A percentile compares a stretch with the other conserved stretches of the same genome.
These are phyloP conservation scores for Gymnodraco acuticeps DNA, from an alignment of 2,797 vertebrate genomes.

Conservation along the genomic window DNA sequence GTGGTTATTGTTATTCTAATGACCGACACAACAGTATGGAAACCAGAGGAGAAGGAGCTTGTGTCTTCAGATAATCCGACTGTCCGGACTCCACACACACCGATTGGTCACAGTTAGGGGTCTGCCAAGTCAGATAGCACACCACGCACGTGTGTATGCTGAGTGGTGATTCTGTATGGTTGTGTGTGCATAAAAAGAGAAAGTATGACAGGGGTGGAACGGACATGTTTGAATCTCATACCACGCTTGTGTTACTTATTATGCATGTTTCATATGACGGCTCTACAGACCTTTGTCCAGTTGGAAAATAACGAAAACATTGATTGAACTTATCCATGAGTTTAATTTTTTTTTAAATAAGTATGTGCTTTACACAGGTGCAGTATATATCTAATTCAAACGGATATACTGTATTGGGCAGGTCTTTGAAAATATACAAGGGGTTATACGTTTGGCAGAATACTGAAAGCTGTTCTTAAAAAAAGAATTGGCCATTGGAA, in stretches of 20 bases:
- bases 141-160: slow-evolving; percentile 38
- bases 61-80: slow-evolving; percentile 84
- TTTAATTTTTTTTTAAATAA: not conserved
- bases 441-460: too few relatives aligned
- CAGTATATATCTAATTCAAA: not conserved
- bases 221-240: slow-evolving; percentile 1
- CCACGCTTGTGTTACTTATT: not conserved
- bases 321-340: not conserved
- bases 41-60: slow-evolving; percentile 66
- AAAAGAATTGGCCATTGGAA: too few relatives aligned
- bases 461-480: too few relatives aligned
- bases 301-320: not conserved
- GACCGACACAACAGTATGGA: slow-evolving; percentile 85
- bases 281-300: not conserved
- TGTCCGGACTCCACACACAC: slow-evolving; percentile 71
- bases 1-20: slow-evolving; percentile 88
- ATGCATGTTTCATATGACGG: not conserved
- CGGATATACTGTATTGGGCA: not conserved
- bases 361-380: not conserved
- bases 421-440: not conserved
- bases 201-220: not conserved
- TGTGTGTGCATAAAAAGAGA: slow-evolving; percentile 25
- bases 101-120: slow-evolving; percentile 82
- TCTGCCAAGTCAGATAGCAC: slow-evolving; percentile 82
- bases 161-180: slow-evolving; percentile 30